A percentile compares a stretch with the other conserved stretches of the same genome.
Conservation (phyloP, 2,113 vertebrate genomes). For the Nannobrachium achirus region DNA sequence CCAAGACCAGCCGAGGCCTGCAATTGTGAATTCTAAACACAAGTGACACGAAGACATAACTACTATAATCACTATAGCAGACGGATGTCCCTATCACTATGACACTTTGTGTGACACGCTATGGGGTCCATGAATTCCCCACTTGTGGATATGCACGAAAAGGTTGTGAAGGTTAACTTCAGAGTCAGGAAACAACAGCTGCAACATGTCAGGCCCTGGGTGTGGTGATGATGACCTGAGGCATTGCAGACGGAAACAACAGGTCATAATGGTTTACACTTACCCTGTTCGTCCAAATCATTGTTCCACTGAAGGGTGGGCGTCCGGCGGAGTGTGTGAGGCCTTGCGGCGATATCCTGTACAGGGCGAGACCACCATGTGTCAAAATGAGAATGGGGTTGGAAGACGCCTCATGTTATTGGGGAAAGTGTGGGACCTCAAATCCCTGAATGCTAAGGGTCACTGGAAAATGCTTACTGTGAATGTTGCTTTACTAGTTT, state of each 20-base stretch:
- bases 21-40: too few relatives aligned
- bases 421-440: not conserved
- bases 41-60: too few relatives aligned
- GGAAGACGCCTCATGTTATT: not conserved
- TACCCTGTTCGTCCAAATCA: conserved; percentile 64
- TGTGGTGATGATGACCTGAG: conserved; percentile 12
- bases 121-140: not conserved
- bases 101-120: not conserved
- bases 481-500: not conserved
- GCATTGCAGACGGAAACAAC: not conserved
- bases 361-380: conserved; percentile 14
- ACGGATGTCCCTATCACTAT: not conserved
- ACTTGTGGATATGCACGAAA: not conserved
- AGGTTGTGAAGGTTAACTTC: not conserved
- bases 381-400: conserved; percentile 3
- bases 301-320: conserved; percentile 51
- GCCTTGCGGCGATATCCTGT: conserved; percentile 75
- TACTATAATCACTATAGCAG: not conserved
- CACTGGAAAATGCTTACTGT: not conserved
- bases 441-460: not conserved
- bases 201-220: not conserved
- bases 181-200: not conserved
- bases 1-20: too few relatives aligned
- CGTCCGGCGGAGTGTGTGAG: conserved; percentile 71
- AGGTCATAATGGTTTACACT: conserved; percentile 23